Base-by-base conservation (phyloP, 2,797 vertebrate genomes). In the Neosilurus mollespiculum region DNA sequence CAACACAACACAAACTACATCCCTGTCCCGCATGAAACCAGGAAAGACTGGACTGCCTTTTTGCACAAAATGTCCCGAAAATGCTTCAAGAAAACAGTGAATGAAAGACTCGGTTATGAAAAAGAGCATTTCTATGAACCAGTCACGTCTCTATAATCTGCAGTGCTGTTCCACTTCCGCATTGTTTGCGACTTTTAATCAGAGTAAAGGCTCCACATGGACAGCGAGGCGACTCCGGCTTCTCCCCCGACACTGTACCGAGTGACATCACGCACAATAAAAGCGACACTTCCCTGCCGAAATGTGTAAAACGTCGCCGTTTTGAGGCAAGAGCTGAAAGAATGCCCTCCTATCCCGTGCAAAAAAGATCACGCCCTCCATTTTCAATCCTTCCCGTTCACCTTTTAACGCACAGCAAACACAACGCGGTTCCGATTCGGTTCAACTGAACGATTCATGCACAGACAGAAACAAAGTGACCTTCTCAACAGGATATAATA, bases 351-450 rank as follows among this genome's bases (percentile, higher is more conserved):
- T 83, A 90, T 90, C 87, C 87, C 54, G 75, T 80, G 49, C 69
- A 24, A 86, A 91, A 43, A 86, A 91, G 90, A 94, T 92, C 93
- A 94, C 94, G 91, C 94, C 94, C 94, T 95, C 93, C 91, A 91
- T 87, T 78, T 89, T 88, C 86, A 87, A 85, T 78, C 76, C 76
- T 65, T 88, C 61, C 87, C 89, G 89, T 64, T 88, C 78, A 89
- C 15, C 51, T 87, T 81, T 85, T 89, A 90, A 86, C 90, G 91
- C 59, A 49, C 75, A 5, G 58, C 59, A 90, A 30, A 43, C 43
- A 91, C 90, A 87, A 88, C 6, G 59, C 80, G 65, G 86, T 83
- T 80, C 83, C 84, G 89, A 83, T 77, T 7, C 62, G 34, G 70
- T 81, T 80, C 73, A n/a, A 20, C 24, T 56, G 24, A 73, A 30